Conservation (phyloP, 2,888 invertebrate genomes). For the Neoascia interrupta region DNA sequence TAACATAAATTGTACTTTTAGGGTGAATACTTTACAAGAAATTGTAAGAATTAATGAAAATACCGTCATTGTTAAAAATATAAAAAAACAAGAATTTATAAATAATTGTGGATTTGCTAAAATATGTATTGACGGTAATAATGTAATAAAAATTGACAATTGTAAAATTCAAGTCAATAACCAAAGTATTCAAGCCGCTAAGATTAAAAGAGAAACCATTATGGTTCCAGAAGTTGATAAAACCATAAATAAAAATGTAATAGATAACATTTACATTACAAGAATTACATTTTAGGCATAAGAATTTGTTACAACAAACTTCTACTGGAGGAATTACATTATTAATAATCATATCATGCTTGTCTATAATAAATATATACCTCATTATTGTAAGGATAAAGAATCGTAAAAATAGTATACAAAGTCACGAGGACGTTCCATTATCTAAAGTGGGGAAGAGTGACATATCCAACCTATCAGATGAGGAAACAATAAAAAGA, state of each 20-base stretch:
- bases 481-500: too few relatives aligned
- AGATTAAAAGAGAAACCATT: not conserved
- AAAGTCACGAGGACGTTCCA: not conserved
- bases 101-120: not conserved
- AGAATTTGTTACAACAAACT: not conserved
- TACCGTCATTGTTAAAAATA: not conserved
- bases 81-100: not conserved
- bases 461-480: not conserved
- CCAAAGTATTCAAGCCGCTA: not conserved
- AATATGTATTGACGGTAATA: not conserved
- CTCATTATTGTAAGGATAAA: constrained; percentile 6
- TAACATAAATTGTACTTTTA: not conserved
- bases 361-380: not conserved
- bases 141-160: not conserved
- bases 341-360: too few relatives aligned
- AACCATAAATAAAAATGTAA: constrained; percentile 5
- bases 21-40: too few relatives aligned
- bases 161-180: not conserved
- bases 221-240: not conserved
- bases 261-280: constrained; percentile 4
- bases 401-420: not conserved
- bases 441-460: not conserved
- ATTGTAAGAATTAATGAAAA: not conserved
- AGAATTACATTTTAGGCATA: constrained; percentile 4
- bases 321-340: not conserved